These are phyloP conservation scores for Andrena bicolor DNA, from an alignment of 2,888 invertebrate species.

Conservation along the genomic window DNA sequence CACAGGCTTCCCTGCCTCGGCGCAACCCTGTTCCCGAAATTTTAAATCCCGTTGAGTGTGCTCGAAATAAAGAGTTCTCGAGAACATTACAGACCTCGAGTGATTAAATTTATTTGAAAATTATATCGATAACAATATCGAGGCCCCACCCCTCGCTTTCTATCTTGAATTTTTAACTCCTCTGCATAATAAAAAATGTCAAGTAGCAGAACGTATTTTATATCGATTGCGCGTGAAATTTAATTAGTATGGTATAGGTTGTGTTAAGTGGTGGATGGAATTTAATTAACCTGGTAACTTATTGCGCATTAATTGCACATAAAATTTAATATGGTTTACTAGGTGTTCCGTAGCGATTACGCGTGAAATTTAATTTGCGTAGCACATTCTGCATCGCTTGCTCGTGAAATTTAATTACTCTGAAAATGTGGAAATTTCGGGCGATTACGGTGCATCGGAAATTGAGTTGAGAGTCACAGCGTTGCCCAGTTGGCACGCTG, in stretches of 20 bases:
- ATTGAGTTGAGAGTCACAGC: conserved; percentile 31
- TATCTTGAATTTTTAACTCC: too few species aligned
- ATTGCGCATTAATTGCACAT: not conserved
- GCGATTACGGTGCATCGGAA: not conserved
- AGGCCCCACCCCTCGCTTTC: too few species aligned
- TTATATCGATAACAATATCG: too few species aligned
- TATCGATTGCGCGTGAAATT: not conserved
- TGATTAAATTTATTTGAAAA: too few species aligned
- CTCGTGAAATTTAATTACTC: not conserved
- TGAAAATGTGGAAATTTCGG: not conserved
- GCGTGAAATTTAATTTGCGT: not conserved
- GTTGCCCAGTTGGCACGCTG: conserved; percentile 5
- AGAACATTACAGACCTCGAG: too few species aligned
- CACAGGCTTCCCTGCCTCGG: too few species aligned
- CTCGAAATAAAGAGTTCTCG: too few species aligned
- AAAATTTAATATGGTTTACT: not conserved
- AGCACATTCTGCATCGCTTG: not conserved
- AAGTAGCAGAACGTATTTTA: not conserved
- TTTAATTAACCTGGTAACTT: not conserved
- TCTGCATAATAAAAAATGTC: too few species aligned
- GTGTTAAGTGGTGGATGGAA: not conserved
- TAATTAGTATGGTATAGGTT: not conserved
- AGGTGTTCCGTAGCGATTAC: not conserved
- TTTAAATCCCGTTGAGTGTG: too few species aligned
- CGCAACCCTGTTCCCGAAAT: too few species aligned